These are phyloP conservation scores for Hypothenemus hampei DNA, from an alignment of 1,140 invertebrate genomes.

Conservation along the genomic window DNA sequence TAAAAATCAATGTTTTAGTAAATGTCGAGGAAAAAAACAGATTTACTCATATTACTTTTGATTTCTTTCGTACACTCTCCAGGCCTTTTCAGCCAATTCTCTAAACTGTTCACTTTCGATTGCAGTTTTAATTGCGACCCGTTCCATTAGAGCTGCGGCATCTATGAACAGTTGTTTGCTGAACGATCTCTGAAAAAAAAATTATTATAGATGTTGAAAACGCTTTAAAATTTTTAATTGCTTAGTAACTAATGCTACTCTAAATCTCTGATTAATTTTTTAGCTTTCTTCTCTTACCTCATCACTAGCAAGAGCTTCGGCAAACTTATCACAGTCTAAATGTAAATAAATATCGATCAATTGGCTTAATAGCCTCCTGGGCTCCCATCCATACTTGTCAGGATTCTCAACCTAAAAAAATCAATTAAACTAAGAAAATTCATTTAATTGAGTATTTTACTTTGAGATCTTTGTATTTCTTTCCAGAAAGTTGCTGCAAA, in stretches of 20 bases:
- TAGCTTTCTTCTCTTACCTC: slow-evolving; percentile 56
- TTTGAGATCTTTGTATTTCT: slow-evolving; percentile 96
- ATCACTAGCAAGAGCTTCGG: slow-evolving; percentile 81
- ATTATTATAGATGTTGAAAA: slow-evolving; percentile 23
- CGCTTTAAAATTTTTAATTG: neutral
- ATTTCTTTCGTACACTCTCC: slow-evolving; percentile 75
- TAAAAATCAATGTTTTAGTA: slow-evolving; percentile 1
- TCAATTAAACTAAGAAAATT: neutral
- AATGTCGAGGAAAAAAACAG: neutral
- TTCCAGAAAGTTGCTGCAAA: slow-evolving; percentile 92
- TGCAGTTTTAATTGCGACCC: slow-evolving; percentile 75
- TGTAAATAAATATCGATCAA: slow-evolving; percentile 96
- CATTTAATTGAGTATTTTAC: slow-evolving; percentile 51
- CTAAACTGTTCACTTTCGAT: slow-evolving; percentile 80
- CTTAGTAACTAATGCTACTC: neutral
- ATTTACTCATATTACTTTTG: slow-evolving; percentile 50
- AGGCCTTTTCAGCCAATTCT: slow-evolving; percentile 72
- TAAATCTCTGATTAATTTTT: neutral
- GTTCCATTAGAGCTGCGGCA: slow-evolving; percentile 74
- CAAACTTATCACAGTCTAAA: slow-evolving; percentile 87
- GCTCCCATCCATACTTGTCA: slow-evolving; percentile 96
- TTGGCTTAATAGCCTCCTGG: slow-evolving; percentile 80
- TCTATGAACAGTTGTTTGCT: slow-evolving; percentile 87
- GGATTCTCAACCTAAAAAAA: slow-evolving; percentile 54
- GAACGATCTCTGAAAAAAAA: slow-evolving; percentile 77